phyloP scores from a whole-genome alignment of 37 sponge, comb jelly and placozoan genomes.

The Spongilla lacustris region DNA sequence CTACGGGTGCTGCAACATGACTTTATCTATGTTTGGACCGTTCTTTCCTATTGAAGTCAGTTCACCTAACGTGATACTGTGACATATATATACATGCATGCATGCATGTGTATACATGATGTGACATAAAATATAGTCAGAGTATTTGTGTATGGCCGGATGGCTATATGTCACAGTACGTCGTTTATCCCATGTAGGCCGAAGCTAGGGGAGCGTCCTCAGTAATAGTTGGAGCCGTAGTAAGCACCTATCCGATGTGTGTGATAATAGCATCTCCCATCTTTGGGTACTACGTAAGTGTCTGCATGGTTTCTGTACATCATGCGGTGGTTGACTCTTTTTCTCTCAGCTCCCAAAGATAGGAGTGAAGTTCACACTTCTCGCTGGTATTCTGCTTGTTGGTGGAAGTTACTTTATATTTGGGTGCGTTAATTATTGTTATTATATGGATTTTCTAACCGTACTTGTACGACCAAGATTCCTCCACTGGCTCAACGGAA shows the following conservation, averaged over 20 bases:
- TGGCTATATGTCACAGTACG: too few species aligned
- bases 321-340: background rate
- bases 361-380: background rate
- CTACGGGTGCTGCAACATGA: background rate
- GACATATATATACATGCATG: background rate
- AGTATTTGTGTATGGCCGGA: too few species aligned
- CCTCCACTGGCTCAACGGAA: background rate
- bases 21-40: background rate
- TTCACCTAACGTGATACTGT: background rate
- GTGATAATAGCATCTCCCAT: background rate
- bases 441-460: background rate
- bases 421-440: background rate
- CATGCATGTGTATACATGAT: too few species aligned
- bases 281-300: background rate
- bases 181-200: background rate
- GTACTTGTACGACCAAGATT: background rate
- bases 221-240: background rate
- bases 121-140: too few species aligned
- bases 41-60: background rate
- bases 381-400: background rate
- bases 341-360: background rate
- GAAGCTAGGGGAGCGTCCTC: background rate
- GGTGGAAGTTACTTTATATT: background rate
- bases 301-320: background rate
- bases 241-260: background rate